Evolutionary conservation across 2,888 invertebrate genomes (phyloP).

Genomic region (Amblyjoppa fuscipennis): DNA sequence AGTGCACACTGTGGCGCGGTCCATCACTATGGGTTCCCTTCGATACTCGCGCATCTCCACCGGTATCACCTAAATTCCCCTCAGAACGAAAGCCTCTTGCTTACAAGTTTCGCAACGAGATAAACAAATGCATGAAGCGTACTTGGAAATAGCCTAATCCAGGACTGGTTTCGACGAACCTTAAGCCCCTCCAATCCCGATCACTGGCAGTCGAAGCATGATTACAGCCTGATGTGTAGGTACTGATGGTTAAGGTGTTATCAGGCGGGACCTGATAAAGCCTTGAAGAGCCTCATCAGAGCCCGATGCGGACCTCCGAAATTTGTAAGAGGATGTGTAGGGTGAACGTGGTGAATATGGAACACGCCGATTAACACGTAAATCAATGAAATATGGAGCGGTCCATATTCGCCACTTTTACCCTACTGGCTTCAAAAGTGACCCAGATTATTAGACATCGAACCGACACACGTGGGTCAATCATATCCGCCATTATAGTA

Average conservation of each 20-base stretch:
- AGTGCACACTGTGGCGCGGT: constrained; percentile 50
- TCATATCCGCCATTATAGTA: neutral
- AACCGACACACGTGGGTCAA: neutral
- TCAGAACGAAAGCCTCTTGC: constrained; percentile 29
- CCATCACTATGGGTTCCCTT: constrained; percentile 35
- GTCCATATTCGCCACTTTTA: too few relatives aligned
- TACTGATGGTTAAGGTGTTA: constrained; percentile 6
- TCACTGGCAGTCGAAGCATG: constrained; percentile 40
- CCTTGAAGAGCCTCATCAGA: too few relatives aligned
- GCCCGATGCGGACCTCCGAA: too few relatives aligned
- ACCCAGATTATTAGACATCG: neutral
- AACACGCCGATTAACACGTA: too few relatives aligned
- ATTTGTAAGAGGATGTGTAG: neutral
- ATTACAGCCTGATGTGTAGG: constrained; percentile 39
- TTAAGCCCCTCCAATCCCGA: constrained; percentile 8
- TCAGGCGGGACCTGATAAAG: too few relatives aligned
- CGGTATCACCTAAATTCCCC: constrained; percentile 40
- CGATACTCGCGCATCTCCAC: constrained; percentile 23
- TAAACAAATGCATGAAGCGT: constrained; percentile 52
- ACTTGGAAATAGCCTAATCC: constrained; percentile 21
- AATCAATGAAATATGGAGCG: too few relatives aligned
- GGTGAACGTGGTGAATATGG: neutral
- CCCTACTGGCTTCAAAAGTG: neutral
- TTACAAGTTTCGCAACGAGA: constrained; percentile 40
- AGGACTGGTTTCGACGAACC: neutral